These are phyloP conservation scores for Echinops telfairi DNA, from an alignment of 2,113 vertebrate genomes.

Conservation along the genomic window DNA sequence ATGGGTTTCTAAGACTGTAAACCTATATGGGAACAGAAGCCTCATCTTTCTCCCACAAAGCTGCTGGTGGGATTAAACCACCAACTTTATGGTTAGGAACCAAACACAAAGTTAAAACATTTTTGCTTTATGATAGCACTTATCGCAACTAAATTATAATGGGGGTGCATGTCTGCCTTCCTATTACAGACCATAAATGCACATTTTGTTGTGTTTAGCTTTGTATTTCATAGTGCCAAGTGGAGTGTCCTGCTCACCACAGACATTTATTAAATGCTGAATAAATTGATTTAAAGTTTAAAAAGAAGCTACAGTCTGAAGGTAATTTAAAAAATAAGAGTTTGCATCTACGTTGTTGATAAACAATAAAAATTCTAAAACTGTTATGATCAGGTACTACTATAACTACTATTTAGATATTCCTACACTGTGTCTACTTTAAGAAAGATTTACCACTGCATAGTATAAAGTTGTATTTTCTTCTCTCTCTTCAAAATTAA, in stretches of 20 bases:
- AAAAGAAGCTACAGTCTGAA: neutral
- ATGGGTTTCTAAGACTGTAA: too few species aligned
- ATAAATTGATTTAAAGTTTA: constrained; percentile 43
- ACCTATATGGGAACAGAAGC: too few species aligned
- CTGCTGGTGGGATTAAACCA: too few species aligned
- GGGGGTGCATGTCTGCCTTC: neutral
- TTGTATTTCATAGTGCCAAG: constrained; percentile 14
- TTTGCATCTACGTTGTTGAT: constrained; percentile 28
- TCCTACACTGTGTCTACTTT: neutral
- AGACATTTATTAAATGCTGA: constrained; percentile 35
- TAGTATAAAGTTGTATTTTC: neutral
- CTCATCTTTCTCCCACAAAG: too few species aligned
- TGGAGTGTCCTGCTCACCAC: constrained; percentile 22
- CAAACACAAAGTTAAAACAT: constrained; percentile 25
- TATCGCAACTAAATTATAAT: constrained; percentile 22
- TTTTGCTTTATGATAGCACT: neutral
- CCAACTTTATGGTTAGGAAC: too few species aligned
- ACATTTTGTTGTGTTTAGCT: constrained; percentile 49
- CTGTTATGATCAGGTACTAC: neutral
- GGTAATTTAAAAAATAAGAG: constrained; percentile 11
- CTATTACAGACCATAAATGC: neutral
- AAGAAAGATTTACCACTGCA: constrained; percentile 19
- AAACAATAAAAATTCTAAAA: constrained; percentile 28
- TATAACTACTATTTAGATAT: constrained; percentile 34
- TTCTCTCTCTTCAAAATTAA: too few species aligned